Conservation (phyloP, 1,140 invertebrate species). For the Frieseomelitta varia region DNA sequence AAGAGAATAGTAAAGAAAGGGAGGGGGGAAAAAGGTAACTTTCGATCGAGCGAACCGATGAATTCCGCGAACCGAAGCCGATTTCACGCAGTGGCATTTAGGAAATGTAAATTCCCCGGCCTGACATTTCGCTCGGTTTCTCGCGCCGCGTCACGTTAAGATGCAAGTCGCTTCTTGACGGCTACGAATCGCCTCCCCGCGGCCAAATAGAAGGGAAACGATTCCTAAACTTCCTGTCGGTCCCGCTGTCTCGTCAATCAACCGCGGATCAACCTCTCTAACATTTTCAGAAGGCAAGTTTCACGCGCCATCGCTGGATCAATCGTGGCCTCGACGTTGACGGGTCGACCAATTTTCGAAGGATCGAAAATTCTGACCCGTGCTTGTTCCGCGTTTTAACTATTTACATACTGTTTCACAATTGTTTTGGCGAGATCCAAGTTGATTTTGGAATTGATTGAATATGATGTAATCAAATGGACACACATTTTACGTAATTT, state of each 20-base stretch:
- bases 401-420: too few species aligned
- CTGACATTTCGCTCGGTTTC: constrained; percentile 49
- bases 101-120: constrained; percentile 41
- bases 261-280: background rate
- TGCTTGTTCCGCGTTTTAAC: too few species aligned
- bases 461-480: too few species aligned
- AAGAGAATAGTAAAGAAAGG: background rate
- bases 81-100: constrained; percentile 51
- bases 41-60: background rate
- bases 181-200: constrained; percentile 21
- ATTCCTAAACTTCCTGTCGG: constrained; percentile 23
- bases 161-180: constrained; percentile 30
- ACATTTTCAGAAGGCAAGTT: background rate
- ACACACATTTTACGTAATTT: too few species aligned
- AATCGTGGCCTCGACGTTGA: background rate
- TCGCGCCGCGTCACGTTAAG: constrained; percentile 24
- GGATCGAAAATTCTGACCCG: too few species aligned
- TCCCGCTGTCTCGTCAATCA: background rate
- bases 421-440: too few species aligned
- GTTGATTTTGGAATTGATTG: too few species aligned
- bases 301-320: background rate
- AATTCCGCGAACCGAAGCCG: background rate
- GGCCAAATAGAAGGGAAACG: constrained; percentile 25
- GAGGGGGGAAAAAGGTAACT: background rate
- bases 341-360: background rate